Percentiles rank a stretch among this genome's conserved stretches.
These are phyloP conservation scores for Idaea straminata DNA, from an alignment of 2,888 invertebrate genomes.

Conservation along the genomic window DNA sequence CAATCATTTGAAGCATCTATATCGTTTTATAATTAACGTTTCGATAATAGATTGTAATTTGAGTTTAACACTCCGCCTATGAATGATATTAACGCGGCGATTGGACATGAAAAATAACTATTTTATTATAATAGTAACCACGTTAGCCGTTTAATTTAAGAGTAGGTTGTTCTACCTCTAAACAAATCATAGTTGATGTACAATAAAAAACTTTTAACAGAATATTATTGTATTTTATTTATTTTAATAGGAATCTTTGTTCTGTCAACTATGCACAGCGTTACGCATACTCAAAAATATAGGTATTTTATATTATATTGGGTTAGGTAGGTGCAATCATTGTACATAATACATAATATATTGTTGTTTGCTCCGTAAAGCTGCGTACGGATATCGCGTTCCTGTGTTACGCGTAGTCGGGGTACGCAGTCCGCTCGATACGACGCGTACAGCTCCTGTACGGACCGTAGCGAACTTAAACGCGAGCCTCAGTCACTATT, in stretches of 20 bases:
- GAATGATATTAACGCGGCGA: slow-evolving; percentile 67
- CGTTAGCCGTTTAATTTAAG: slow-evolving; percentile 74
- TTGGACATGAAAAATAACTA: slow-evolving; percentile 50
- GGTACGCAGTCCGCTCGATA: no score
- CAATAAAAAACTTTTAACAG: slow-evolving; percentile 78
- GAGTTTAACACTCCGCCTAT: slow-evolving; percentile 71
- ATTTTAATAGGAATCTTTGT: neutral
- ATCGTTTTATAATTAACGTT: slow-evolving; percentile 18
- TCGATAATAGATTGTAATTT: slow-evolving; percentile 25
- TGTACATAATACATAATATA: no score
- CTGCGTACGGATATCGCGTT: no score
- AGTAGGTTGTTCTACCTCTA: slow-evolving; percentile 80
- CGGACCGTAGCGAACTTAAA: no score
- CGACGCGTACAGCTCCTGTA: no score
- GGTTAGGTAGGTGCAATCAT: no score
- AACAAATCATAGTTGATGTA: slow-evolving; percentile 79
- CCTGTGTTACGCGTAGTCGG: no score
- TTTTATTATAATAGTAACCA: slow-evolving; percentile 62
- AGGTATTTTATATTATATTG: no score
- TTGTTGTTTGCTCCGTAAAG: no score
- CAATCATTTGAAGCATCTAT: slow-evolving; percentile 35
- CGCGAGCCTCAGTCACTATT: no score
- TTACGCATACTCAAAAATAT: no score
- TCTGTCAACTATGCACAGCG: no score
- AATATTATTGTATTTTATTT: slow-evolving; percentile 40